Evolutionary conservation across 2,113 vertebrate species (phyloP), one percentile per base, ranked within the genome.

Genomic region (Alligator sinensis): DNA sequence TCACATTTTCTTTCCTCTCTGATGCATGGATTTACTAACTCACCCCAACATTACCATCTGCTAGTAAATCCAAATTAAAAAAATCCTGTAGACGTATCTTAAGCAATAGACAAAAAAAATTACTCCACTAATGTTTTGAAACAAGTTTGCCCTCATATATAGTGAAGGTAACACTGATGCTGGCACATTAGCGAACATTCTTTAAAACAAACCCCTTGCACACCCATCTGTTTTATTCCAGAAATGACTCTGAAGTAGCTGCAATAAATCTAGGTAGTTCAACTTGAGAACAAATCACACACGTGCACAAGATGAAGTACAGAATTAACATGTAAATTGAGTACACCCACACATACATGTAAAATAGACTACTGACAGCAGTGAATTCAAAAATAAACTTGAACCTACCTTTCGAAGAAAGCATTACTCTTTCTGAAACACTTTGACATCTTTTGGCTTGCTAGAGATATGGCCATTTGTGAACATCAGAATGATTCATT

Each of bases 381-480:
- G 80, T 24, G 17, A 66, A 8, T 62, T 85, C 30, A 74, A 68
- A 94, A 91, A 91, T 14, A 1, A 80, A 84, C 34, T 84, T 88
- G 58, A 86, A 92, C 27, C 83, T 79, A 57, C 84, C 22, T 30
- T 55, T 54, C 74, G 84, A 93, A 82, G 61, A 87, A 66, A 94
- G 77, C 83, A 83, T 81, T 95, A 81, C 92, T 81, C 61, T 61
- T 60, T 86, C 74, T 64, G 58, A 27, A 58, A 87, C 0, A 3
- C 38, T 87, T 5, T 34, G n/a, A 17, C 66, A 70, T 10, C 66
- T 30, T 5, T 30, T 34, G 16, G 66, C 21, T 70, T 70, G 28
- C n/a, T 34, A n/a, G 19, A 34, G 66, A 34, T 21, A 21, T 18
- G 5, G 66, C 17, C 66, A 70, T 70, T 21, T 30, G 19, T 70